Evolutionary conservation across 2,113 vertebrate genomes (phyloP).

Genomic region (Sphyrna mokarran): DNA sequence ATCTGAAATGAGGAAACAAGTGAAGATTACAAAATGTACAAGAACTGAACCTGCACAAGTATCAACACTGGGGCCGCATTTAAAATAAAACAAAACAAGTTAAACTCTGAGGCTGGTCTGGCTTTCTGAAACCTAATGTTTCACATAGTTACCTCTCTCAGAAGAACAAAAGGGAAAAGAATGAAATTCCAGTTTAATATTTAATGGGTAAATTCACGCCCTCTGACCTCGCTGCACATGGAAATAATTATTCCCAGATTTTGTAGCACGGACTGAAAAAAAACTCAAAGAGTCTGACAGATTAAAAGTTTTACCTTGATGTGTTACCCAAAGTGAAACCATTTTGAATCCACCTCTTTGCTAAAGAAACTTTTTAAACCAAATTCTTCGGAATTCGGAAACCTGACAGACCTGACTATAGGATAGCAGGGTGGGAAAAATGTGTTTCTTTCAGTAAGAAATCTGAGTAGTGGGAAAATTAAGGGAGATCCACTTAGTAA

Average conservation of each 20-base stretch:
- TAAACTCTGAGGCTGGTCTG: neutral
- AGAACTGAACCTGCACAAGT: neutral
- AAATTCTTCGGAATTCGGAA: neutral
- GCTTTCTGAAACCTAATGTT: neutral
- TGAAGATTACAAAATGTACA: neutral
- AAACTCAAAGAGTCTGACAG: neutral
- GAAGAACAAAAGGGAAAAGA: conserved; percentile 2
- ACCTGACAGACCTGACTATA: no score
- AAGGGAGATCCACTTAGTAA: neutral
- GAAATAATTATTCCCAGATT: conserved; percentile 17
- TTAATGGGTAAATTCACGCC: neutral
- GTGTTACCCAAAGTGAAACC: neutral
- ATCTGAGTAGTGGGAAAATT: neutral
- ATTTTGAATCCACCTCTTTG: neutral
- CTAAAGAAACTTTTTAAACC: neutral
- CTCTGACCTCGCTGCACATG: neutral
- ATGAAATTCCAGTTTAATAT: conserved; percentile 29
- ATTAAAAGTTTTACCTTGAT: neutral
- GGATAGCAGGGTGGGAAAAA: neutral
- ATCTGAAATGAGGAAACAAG: neutral
- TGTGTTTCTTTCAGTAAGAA: neutral
- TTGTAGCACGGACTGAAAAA: neutral
- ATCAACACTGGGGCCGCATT: neutral
- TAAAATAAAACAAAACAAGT: neutral
- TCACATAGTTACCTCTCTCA: neutral